Conservation (phyloP, 2,113 vertebrate species). For the Mixornis gularis region DNA sequence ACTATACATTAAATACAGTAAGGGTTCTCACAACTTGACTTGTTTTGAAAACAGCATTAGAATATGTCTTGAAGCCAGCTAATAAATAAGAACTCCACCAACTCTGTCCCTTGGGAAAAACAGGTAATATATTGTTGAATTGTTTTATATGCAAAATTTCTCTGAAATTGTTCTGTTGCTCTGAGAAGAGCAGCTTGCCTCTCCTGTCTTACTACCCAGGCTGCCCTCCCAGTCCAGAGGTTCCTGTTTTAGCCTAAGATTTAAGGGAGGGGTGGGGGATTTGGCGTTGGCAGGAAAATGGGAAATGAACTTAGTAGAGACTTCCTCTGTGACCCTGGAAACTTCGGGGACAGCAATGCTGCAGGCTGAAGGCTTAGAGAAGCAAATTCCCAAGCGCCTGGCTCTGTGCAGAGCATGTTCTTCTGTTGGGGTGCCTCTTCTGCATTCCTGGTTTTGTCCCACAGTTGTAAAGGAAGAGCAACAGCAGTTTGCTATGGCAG, state of each 20-base stretch:
- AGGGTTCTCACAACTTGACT: neutral
- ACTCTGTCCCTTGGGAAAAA: neutral
- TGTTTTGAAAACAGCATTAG: conserved; percentile 25
- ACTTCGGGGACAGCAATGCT: neutral
- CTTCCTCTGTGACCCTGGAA: conserved; percentile 34
- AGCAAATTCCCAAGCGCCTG: neutral
- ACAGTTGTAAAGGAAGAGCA: neutral
- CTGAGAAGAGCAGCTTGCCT: neutral
- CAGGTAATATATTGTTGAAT: neutral
- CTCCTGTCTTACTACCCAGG: neutral
- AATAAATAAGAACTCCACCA: neutral
- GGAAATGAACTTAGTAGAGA: conserved; percentile 44
- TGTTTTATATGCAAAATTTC: neutral
- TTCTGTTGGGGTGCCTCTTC: accelerated
- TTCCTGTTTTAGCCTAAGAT: conserved; percentile 24
- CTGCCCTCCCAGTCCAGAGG: neutral
- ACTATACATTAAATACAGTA: conserved; percentile 60
- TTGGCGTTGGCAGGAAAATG: neutral
- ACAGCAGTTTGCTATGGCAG: accelerated
- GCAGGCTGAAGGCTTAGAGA: neutral
- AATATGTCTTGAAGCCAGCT: neutral
- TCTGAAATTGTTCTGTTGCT: neutral
- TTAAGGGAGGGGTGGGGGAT: neutral
- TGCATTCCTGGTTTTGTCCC: accelerated
- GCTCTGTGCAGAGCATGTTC: neutral